Percentiles rank a stretch among this genome's conserved stretches.
Evolutionary conservation across 1,140 invertebrate genomes (phyloP).

Genomic region (Drosophila athabasca): DNA sequence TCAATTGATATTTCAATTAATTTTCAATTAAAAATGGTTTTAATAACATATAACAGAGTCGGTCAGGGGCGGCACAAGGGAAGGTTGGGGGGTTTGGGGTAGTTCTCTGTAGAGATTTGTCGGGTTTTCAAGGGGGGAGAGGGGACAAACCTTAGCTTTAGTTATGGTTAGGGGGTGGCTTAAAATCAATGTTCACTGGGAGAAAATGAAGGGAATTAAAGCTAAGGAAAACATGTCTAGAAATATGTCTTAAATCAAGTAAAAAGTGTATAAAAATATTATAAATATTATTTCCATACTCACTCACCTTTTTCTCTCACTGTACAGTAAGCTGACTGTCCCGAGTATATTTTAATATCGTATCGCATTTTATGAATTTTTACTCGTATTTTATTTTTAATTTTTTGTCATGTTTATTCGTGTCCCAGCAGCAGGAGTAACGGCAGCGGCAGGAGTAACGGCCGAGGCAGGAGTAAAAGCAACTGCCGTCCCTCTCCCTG

Average conservation of each 20-base stretch:
- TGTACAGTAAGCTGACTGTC: not conserved
- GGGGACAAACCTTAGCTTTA: not conserved
- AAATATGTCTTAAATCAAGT: not conserved
- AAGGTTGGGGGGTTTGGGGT: no score
- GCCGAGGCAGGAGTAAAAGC: conserved; percentile 3
- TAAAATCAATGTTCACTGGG: conserved; percentile 6
- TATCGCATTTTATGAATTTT: conserved; percentile 7
- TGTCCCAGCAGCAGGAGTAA: not conserved
- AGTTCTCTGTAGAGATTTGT: conserved; percentile 9
- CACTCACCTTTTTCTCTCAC: not conserved
- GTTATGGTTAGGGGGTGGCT: not conserved
- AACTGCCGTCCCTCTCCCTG: not conserved
- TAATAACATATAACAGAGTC: conserved; percentile 42
- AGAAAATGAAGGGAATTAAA: not conserved
- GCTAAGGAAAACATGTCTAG: not conserved
- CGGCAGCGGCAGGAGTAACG: no score
- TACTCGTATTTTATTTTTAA: conserved; percentile 5
- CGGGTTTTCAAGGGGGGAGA: not conserved
- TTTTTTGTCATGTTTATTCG: no score
- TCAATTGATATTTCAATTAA: conserved; percentile 77
- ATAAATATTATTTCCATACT: not conserved
- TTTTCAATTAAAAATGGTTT: conserved; percentile 74
- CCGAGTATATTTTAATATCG: not conserved
- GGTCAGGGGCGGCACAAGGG: no score
- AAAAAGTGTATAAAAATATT: not conserved